Conservation (phyloP, 2,888 invertebrate species). For the Drosophila neoperkinsi region DNA sequence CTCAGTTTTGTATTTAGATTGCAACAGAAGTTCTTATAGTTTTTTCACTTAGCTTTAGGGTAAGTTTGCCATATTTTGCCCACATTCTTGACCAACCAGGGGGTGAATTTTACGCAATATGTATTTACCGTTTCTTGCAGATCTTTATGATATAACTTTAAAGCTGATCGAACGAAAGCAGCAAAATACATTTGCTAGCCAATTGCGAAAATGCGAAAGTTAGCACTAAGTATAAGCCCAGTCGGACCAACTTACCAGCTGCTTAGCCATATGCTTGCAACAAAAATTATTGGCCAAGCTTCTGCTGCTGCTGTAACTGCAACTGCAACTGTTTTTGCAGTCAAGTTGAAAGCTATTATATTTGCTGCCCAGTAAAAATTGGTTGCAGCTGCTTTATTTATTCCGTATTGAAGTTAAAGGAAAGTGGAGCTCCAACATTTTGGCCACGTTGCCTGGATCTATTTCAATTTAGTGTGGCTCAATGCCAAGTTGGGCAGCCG, state of each 20-base stretch:
- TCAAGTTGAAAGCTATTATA: constrained; percentile 69
- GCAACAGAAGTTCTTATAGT: background rate
- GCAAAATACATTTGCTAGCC: constrained; percentile 21
- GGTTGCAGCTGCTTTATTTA: constrained; percentile 64
- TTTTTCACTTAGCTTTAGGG: background rate
- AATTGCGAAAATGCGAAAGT: constrained; percentile 22
- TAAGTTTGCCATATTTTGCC: background rate
- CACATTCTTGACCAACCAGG: too few relatives aligned
- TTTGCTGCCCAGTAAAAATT: constrained; percentile 52
- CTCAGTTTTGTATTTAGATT: too few relatives aligned
- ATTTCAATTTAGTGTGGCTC: constrained; percentile 74
- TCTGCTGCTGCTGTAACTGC: background rate
- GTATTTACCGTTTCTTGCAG: background rate
- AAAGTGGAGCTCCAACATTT: constrained; percentile 25
- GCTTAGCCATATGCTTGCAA: constrained; percentile 51
- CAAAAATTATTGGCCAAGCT: constrained; percentile 54
- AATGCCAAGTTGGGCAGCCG: constrained; percentile 60
- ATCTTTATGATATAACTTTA: background rate
- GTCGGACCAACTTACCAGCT: constrained; percentile 33
- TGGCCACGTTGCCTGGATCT: constrained; percentile 55
- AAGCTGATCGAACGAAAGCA: background rate
- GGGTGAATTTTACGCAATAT: background rate
- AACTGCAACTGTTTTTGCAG: constrained; percentile 42
- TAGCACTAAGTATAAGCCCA: constrained; percentile 40
- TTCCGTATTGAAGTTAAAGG: constrained; percentile 71